Percentiles rank a stretch among this genome's conserved stretches.
phyloP scores from a whole-genome alignment of 2,797 vertebrate species.

The Fistularia tabacaria region DNA sequence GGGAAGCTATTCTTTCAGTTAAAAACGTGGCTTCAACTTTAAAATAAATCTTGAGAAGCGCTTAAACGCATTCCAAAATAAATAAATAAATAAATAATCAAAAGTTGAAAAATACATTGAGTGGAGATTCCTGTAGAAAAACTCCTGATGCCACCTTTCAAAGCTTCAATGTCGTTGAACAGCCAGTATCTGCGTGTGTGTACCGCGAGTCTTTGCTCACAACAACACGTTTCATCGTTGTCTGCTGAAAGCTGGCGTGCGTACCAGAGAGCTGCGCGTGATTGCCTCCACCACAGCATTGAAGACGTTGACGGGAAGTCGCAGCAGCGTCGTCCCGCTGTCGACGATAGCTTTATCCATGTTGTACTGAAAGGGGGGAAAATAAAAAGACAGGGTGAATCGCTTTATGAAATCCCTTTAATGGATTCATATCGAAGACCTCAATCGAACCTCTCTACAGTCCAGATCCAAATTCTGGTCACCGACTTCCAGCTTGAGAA shows the following conservation, averaged over 20 bases:
- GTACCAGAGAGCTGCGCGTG: slow-evolving; percentile 84
- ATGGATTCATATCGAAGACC: slow-evolving; percentile 15
- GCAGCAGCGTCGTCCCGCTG: slow-evolving; percentile 93
- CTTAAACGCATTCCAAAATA: no score
- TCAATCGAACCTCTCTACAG: slow-evolving; percentile 85
- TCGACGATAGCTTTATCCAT: slow-evolving; percentile 96
- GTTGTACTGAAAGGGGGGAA: slow-evolving; percentile 81
- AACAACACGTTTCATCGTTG: slow-evolving; percentile 50
- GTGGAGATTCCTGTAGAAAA: no score
- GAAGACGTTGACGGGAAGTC: slow-evolving; percentile 92
- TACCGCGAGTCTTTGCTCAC: slow-evolving; percentile 41
- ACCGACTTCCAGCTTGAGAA: slow-evolving; percentile 92
- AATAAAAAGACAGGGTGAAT: neutral
- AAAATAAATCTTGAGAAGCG: slow-evolving; percentile 35
- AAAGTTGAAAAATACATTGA: no score
- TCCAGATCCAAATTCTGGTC: slow-evolving; percentile 87
- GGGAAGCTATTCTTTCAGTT: no score
- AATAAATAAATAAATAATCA: no score
- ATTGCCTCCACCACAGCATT: slow-evolving; percentile 87
- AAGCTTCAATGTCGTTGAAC: slow-evolving; percentile 39
- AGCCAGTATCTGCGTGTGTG: slow-evolving; percentile 27
- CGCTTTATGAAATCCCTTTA: no score
- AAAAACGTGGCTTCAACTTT: slow-evolving; percentile 33
- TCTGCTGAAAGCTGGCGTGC: slow-evolving; percentile 32
- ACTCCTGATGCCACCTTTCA: neutral